Evolutionary conservation across 2,888 invertebrate genomes (phyloP), one percentile per base, ranked within the genome.

Genomic region (Drosophila subquinaria): DNA sequence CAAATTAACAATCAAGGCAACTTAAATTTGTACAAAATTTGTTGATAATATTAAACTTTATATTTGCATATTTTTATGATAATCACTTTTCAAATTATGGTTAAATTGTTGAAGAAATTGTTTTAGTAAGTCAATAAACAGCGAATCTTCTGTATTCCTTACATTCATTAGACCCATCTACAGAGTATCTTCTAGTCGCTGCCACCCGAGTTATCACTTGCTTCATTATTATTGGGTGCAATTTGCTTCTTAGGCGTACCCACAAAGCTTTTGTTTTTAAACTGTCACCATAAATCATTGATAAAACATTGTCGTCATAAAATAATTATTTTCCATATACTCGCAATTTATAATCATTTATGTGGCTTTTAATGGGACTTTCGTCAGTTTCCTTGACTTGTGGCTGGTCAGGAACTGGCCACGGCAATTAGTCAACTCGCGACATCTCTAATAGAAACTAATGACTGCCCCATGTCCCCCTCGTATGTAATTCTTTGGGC

Each of bases 381-480:
- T 63, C 48, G 47, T 72, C 69, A 60, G 70, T 45, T 80, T 71
- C 69, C 73, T 69, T 53, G 65, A 11, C 60, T 65, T 72, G 73
- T n/a, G 63, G 20, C 45, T 72, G 68, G 72, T 68, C 71, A 69
- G 72, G 72, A 50, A 71, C 73, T 65, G 69, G 55, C 67, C 77
- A 40, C 40, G 60, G 51, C 56, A 35, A 52, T 52, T 61, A 56
- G 51, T 48, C 73, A 64, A 62, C 61, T 48, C 35, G 56, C 47
- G 9, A 3, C 47, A 61, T 43, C 71, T 64, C 72, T 75, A 82
- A 83, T 81, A 79, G 79, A 78, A 82, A 81, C 76, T 80, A 83
- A 83, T 80, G 60, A 52, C 30, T 10, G 42, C 35, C n/a, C 30
- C 13, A 33, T 9, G 20, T 20, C 8, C 15, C 27, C n/a, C 33